Percentiles rank a stretch among this genome's conserved stretches.
phyloP scores from a whole-genome alignment of 2,113 vertebrate species.

The Corythaeola cristata region DNA sequence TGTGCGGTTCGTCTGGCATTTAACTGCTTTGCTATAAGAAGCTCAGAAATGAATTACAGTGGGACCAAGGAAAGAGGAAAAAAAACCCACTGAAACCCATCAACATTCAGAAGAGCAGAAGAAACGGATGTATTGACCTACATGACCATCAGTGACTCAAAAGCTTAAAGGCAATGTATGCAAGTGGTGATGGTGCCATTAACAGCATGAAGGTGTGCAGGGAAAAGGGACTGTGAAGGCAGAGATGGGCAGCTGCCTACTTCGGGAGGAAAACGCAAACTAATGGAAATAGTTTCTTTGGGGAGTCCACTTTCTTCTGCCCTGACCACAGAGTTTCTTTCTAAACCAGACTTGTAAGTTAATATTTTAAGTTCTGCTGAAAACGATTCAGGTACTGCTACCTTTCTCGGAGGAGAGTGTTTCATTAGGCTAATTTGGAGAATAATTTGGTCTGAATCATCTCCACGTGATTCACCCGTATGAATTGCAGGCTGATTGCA shows the following conservation, averaged over 20 bases:
- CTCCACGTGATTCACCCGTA: neutral
- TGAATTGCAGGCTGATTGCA: slow-evolving; percentile 47
- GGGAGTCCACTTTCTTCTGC: neutral
- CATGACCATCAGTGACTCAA: neutral
- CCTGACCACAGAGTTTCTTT: neutral
- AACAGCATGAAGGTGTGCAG: neutral
- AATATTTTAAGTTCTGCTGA: neutral
- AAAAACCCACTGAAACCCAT: neutral
- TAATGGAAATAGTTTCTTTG: neutral
- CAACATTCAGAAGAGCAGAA: neutral
- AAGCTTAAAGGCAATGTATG: slow-evolving; percentile 5
- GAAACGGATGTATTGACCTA: neutral
- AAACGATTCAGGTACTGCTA: neutral
- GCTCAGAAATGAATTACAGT: neutral
- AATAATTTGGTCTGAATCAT: neutral
- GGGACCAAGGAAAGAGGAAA: neutral
- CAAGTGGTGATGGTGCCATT: neutral
- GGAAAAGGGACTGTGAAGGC: neutral
- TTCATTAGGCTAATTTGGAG: neutral
- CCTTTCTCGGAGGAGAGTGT: neutral
- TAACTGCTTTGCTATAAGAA: neutral
- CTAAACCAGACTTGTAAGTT: neutral
- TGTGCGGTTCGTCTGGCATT: neutral
- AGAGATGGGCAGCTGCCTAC: neutral
- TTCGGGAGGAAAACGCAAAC: neutral